These are phyloP conservation scores for Lepisosteus oculatus DNA, from an alignment of 2,113 vertebrate genomes.

Conservation along the genomic window DNA sequence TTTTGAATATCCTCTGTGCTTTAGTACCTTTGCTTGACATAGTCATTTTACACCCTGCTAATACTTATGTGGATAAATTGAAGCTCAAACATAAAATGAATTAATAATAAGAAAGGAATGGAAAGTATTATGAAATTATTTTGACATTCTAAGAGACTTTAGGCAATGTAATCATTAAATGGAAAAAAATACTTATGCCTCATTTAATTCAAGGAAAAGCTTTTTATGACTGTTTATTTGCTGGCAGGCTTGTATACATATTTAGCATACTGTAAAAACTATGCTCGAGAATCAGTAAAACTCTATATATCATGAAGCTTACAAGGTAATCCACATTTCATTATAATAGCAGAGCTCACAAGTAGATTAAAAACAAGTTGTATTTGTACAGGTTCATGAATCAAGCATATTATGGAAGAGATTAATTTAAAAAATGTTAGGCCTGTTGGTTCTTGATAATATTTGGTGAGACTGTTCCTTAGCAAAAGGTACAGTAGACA, in stretches of 20 bases:
- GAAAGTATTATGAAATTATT: background rate
- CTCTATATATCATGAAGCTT: conserved; percentile 53
- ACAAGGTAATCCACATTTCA: conserved; percentile 72
- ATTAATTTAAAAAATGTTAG: conserved; percentile 51
- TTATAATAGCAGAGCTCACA: conserved; percentile 57
- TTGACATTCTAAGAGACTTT: too few species aligned
- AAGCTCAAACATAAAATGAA: background rate
- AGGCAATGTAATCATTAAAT: conserved; percentile 37
- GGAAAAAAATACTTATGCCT: conserved; percentile 10
- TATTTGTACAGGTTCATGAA: conserved; percentile 63
- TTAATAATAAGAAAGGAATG: background rate
- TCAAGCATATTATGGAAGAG: conserved; percentile 67
- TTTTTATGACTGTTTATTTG: conserved; percentile 55
- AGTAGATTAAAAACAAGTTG: conserved; percentile 70
- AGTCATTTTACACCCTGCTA: background rate
- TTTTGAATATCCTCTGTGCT: too few species aligned
- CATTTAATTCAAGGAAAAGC: conserved; percentile 36
- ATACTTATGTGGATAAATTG: background rate
- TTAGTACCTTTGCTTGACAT: too few species aligned
- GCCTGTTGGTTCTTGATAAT: conserved; percentile 19
- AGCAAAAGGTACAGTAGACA: conserved; percentile 4
- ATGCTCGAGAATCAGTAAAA: conserved; percentile 36
- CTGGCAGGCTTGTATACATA: conserved; percentile 61
- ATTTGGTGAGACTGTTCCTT: conserved; percentile 11
- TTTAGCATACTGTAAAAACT: conserved; percentile 49